phyloP scores from a whole-genome alignment of 2,113 vertebrate species.

The Apus apus region DNA sequence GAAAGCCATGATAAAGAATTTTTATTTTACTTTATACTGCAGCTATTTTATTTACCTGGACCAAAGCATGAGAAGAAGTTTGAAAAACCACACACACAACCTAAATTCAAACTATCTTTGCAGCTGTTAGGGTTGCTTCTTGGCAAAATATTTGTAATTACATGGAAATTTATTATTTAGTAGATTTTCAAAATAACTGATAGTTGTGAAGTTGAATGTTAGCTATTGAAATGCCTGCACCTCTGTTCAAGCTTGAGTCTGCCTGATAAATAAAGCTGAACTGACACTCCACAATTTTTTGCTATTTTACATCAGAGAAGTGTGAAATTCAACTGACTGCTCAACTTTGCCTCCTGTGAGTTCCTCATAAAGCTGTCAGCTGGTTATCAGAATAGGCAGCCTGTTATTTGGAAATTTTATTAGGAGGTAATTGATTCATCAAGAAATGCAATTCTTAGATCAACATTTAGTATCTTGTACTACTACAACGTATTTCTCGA shows the following conservation, averaged over 20 bases:
- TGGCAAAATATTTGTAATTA: not conserved
- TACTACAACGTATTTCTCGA: not conserved
- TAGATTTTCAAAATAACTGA: not conserved
- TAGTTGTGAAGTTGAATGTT: not conserved
- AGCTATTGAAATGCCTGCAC: not conserved
- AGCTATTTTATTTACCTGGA: conserved; percentile 6
- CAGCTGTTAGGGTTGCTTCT: not conserved
- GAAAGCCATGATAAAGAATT: conserved; percentile 22
- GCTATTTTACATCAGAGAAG: not conserved
- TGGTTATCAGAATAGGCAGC: not conserved
- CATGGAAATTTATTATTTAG: not conserved
- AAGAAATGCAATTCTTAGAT: not conserved
- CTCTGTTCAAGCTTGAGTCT: not conserved
- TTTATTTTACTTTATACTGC: not conserved
- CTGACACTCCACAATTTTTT: not conserved
- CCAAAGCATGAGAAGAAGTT: not conserved
- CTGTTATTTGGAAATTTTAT: not conserved
- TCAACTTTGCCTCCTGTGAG: not conserved
- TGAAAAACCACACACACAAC: not conserved
- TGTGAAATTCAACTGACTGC: not conserved
- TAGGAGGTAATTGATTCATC: not conserved
- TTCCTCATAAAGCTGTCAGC: not conserved
- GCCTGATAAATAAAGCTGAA: not conserved
- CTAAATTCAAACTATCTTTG: not conserved
- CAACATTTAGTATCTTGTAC: not conserved